phyloP scores from a whole-genome alignment of 2,888 invertebrate genomes.

The Caenorhabditis doughertyi region DNA sequence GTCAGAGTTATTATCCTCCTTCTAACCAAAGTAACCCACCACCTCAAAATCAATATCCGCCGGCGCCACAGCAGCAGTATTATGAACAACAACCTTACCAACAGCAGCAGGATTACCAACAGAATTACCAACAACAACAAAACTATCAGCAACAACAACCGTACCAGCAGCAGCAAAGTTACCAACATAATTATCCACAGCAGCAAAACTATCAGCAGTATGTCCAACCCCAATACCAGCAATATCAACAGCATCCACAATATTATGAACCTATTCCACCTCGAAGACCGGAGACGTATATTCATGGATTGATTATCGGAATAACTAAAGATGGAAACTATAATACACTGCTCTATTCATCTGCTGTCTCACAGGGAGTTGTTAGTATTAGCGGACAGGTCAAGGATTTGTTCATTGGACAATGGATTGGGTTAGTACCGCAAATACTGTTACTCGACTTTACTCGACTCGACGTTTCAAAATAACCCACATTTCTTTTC shows the following conservation, averaged over 20 bases:
- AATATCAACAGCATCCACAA: background rate
- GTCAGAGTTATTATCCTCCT: background rate
- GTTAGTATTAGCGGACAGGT: background rate
- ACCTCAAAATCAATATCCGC: no score
- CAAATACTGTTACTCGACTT: no score
- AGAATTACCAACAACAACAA: background rate
- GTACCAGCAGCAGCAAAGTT: no score
- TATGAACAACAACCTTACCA: no score
- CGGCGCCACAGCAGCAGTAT: no score
- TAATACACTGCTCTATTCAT: slow-evolving; percentile 19
- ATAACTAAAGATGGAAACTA: background rate
- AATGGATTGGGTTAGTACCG: slow-evolving; percentile 33
- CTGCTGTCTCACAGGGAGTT: background rate
- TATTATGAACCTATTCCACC: background rate
- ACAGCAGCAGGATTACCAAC: no score
- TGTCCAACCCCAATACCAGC: background rate
- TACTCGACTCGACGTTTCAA: background rate
- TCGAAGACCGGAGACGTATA: no score
- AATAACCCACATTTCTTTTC: background rate
- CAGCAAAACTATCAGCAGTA: background rate
- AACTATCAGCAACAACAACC: background rate
- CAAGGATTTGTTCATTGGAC: slow-evolving; percentile 16
- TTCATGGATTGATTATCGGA: slow-evolving; percentile 24
- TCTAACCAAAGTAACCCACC: no score
- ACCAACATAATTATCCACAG: slow-evolving; percentile 2